Evolutionary conservation across 2,797 vertebrate genomes (phyloP), one percentile per base, ranked within the genome.

Genomic region (Coreius guichenoti): DNA sequence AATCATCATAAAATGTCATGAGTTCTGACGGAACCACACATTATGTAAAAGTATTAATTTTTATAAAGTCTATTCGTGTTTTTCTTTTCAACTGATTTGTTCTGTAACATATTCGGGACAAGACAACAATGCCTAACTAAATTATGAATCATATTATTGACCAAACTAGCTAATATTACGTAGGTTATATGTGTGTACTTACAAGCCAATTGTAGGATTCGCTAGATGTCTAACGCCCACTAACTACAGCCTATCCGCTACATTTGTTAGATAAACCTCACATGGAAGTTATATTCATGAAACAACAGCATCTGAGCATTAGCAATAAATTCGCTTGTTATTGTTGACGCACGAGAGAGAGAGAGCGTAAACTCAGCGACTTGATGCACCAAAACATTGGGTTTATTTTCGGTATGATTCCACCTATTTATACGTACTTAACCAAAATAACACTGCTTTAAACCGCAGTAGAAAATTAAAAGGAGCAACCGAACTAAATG

Each of bases 221-320:
- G 36, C 8, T 56, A 17, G 26, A 6, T 23, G 6, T 31, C 4
- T 39, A 45, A 47, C 13, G 56, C 29, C 5, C 43, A 51, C 63
- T 8, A 16, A 12, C 8, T 77, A 78, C 54, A 16, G 1, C 36
- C 1, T 73, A 17, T 84, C 82, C 29, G 17, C 8, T n/a, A 39
- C 3, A 8, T 9, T 4, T 21, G 9, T 36, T 5, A 2, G 9
- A 12, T 16, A 36, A 14, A 31, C 61, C 31, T 68, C 11, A 77
- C 9, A n/a, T 26, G 13, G 14, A 29, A 26, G 68, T 45, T 33
- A 68, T 78, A 84, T 78, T 77, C 2, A 84, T 56, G 33, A 78
- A 54, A n/a, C 26, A 16, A 36, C 49, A 14, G 21, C 3, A n/a
- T n/a, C n/a, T n/a, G n/a, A n/a, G n/a, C n/a, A 17, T 73, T 16